Percentiles rank a stretch among this genome's conserved stretches.
phyloP scores from a whole-genome alignment of 2,797 vertebrate genomes.

The Poeciliopsis presidionis region DNA sequence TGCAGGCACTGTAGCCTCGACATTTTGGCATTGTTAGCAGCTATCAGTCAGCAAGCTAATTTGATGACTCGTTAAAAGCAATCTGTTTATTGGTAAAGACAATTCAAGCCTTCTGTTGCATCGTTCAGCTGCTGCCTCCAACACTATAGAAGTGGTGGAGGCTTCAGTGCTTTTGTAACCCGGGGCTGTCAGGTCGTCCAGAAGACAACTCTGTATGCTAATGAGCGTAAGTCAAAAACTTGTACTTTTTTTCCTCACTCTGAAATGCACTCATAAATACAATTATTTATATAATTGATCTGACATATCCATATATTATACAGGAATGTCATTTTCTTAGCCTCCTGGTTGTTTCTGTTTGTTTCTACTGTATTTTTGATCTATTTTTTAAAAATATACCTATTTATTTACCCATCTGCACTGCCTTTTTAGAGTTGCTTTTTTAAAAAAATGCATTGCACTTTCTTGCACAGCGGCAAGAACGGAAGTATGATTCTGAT shows the following conservation, averaged over 20 bases:
- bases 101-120: not conserved
- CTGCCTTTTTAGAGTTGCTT: too few species aligned
- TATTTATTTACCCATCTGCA: not conserved
- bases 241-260: not conserved
- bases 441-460: too few species aligned
- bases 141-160: not conserved
- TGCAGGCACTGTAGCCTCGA: not conserved
- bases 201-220: not conserved
- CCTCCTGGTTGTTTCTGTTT: too few species aligned
- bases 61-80: not conserved
- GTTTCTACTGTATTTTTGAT: too few species aligned
- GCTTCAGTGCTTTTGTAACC: not conserved
- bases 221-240: not conserved
- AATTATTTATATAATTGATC: too few species aligned
- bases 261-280: not conserved
- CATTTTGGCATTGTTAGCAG: not conserved
- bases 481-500: too few species aligned
- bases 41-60: not conserved
- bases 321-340: too few species aligned
- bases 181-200: not conserved
- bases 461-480: too few species aligned
- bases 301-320: too few species aligned
- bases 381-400: not conserved
- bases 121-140: not conserved
- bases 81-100: not conserved